Base-by-base conservation (phyloP, 2,888 invertebrate species). In the Papilio gigon region DNA sequence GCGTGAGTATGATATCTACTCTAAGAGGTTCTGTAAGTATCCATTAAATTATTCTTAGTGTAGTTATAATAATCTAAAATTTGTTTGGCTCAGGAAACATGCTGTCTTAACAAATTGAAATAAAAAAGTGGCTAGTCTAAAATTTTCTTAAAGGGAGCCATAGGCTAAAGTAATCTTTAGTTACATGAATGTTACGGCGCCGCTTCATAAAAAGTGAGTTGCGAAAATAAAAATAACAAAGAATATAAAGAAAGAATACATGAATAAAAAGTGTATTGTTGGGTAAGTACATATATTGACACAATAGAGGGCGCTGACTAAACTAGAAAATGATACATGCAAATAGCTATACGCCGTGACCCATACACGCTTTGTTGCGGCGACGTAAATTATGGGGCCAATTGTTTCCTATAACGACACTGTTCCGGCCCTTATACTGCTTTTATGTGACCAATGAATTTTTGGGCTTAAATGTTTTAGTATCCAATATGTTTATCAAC, bases 341-440 rank as follows among this genome's bases (percentile, higher is more conserved):
- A 85, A 84, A 86, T 80, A 78, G 80, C 76, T 42, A 63, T 56
- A 76, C 72, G 72, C 70, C 73, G 75, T 78, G 80, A 79, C 84
- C 84, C 80, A 80, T 80, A 71, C 71, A 72, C 79, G 80, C 77
- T 75, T 79, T 76, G 75, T 76, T 81, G 84, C 78, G 84, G 84
- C 71, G 72, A 80, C 83, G 85, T 89, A 88, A 87, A 88, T 88
- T 86, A 84, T 81, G 70, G 71, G 74, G 78, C 77, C 87, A 88
- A 88, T 89, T 89, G 88, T 88, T 89, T 89, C 83, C 84, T 83
- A 84, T 84, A 80, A 78, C 76, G 72, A 72, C 74, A 74, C 82
- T 79, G 84, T 87, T 84, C 84, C 80, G 73, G 79, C 77, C 79
- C 76, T 76, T 66, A 67, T 68, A 61, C 47, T 50, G 61, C 63